Evolutionary conservation across 2,888 invertebrate species (phyloP).

Genomic region (Eupeodes luniger): DNA sequence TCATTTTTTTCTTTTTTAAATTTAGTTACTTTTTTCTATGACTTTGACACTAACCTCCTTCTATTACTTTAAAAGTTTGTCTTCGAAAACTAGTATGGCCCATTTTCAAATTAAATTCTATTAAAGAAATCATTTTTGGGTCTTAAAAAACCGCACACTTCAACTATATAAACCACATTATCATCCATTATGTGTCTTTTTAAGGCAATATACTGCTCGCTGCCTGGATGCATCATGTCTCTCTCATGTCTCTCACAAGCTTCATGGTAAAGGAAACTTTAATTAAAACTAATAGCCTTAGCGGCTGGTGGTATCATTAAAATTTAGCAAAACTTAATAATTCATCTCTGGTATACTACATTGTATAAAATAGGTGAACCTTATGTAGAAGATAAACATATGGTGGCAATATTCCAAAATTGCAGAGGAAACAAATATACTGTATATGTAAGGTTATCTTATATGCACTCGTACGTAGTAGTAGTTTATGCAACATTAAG

Average conservation of each 20-base stretch:
- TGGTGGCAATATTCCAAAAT: slow-evolving; percentile 26
- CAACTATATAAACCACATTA: too few species aligned
- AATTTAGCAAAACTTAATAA: slow-evolving; percentile 26
- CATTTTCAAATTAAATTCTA: background rate
- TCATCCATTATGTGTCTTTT: background rate
- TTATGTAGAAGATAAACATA: background rate
- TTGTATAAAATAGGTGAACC: background rate
- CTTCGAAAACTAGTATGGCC: too few species aligned
- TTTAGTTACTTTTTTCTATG: background rate
- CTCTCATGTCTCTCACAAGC: background rate
- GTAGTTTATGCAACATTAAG: background rate
- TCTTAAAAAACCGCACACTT: too few species aligned
- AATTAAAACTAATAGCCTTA: slow-evolving; percentile 20
- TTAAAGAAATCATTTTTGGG: background rate
- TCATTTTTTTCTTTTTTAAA: too few species aligned
- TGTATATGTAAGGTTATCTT: background rate
- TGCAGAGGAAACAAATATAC: slow-evolving; percentile 5
- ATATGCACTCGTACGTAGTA: too few species aligned
- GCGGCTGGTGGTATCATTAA: slow-evolving; percentile 10
- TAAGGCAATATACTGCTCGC: background rate
- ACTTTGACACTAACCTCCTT: background rate
- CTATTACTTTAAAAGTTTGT: too few species aligned
- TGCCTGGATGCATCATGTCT: background rate
- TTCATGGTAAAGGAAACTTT: slow-evolving; percentile 10
- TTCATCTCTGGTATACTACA: background rate